Evolutionary conservation across 2,888 invertebrate genomes (phyloP).

Genomic region (Carcina quercana): DNA sequence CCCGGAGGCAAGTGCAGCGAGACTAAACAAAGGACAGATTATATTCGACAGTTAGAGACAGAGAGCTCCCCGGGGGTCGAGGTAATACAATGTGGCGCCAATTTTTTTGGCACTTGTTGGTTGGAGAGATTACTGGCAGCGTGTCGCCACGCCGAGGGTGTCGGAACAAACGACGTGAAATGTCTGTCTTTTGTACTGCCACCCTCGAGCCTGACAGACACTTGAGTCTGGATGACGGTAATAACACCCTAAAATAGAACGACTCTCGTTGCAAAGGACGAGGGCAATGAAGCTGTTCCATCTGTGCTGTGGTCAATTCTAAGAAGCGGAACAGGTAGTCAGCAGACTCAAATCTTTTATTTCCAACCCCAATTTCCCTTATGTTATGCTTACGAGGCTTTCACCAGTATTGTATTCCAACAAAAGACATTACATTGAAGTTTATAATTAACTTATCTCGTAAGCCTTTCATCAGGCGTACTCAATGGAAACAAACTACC

Average conservation of each 20-base stretch:
- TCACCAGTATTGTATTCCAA: not conserved
- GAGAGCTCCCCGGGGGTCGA: conserved; percentile 40
- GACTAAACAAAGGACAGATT: conserved; percentile 38
- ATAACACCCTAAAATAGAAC: conserved; percentile 16
- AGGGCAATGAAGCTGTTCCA: conserved; percentile 2
- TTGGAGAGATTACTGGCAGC: conserved; percentile 39
- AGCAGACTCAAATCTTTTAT: not conserved
- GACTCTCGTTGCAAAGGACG: not conserved
- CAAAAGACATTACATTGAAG: not conserved
- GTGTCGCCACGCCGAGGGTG: conserved; percentile 43
- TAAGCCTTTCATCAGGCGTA: conserved; percentile 19
- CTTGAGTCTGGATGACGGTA: conserved; percentile 25
- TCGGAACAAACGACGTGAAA: conserved; percentile 62
- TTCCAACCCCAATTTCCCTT: conserved; percentile 3
- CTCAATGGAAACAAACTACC: conserved; percentile 30
- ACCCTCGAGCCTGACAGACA: conserved; percentile 31
- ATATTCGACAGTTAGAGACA: conserved; percentile 31
- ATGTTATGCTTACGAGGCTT: no score
- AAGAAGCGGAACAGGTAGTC: not conserved
- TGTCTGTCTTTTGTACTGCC: conserved; percentile 62
- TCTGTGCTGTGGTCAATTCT: conserved; percentile 3
- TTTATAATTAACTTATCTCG: conserved; percentile 30
- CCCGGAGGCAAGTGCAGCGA: conserved; percentile 47
- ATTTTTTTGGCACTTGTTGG: conserved; percentile 46
- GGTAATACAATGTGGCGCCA: conserved; percentile 57